Conservation (phyloP, 2,113 vertebrate species). For the Chlorodrepanis virens region DNA sequence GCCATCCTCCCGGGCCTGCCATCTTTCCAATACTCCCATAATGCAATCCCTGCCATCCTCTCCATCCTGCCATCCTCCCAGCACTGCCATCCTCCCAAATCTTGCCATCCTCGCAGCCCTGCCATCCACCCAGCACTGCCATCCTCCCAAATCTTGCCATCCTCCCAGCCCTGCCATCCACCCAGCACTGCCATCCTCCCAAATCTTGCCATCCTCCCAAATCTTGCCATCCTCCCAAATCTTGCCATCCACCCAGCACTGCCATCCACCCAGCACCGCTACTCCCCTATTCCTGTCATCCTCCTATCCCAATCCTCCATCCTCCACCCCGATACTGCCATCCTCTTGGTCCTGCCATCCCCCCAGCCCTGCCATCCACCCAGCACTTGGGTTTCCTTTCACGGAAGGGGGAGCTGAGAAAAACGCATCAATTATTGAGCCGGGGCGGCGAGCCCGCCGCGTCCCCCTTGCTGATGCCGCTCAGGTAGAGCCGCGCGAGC, state of each 20-base stretch:
- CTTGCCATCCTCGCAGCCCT: background rate
- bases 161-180: too few species aligned
- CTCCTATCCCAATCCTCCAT: background rate
- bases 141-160: background rate
- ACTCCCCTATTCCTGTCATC: accelerated
- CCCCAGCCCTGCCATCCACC: background rate
- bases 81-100: too few species aligned
- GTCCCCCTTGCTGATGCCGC: constrained; percentile 55
- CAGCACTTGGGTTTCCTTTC: constrained; percentile 50
- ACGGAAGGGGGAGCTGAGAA: constrained; percentile 44
- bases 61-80: background rate
- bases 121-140: background rate
- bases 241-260: background rate
- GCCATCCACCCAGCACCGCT: background rate
- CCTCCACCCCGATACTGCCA: background rate
- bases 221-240: too few species aligned
- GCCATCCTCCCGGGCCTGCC: background rate
- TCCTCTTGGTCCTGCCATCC: background rate
- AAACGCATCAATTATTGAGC: constrained; percentile 60
- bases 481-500: constrained; percentile 52
- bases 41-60: background rate
- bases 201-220: background rate
- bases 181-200: accelerated
- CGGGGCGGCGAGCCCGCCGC: constrained; percentile 16
- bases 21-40: background rate